A percentile compares a stretch with the other conserved stretches of the same genome.
These are phyloP conservation scores for Tenualosa ilisha DNA, from an alignment of 2,797 vertebrate genomes.

Conservation along the genomic window DNA sequence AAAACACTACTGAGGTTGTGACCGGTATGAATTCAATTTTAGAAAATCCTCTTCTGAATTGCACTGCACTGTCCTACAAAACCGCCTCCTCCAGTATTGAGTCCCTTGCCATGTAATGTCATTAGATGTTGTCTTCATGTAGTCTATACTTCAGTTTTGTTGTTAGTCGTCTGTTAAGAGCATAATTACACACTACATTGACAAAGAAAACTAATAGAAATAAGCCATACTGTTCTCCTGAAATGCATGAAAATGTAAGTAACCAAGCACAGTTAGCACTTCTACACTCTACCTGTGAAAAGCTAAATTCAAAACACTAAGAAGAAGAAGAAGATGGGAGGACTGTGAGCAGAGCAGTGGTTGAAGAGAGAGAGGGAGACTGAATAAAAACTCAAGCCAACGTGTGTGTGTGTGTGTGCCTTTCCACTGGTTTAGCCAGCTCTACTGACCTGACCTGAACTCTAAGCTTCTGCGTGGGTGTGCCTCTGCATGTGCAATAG, in stretches of 20 bases:
- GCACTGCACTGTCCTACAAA: not conserved
- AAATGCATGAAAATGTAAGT: not conserved
- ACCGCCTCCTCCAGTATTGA: not conserved
- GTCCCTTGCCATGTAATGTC: not conserved
- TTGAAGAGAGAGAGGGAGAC: not conserved
- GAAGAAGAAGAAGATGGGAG: not conserved
- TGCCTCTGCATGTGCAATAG: not conserved
- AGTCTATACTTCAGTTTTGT: not conserved
- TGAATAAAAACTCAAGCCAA: not conserved
- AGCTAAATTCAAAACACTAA: not conserved
- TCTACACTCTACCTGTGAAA: not conserved
- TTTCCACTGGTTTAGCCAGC: not conserved
- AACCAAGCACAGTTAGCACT: not conserved
- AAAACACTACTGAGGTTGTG: constrained; percentile 1
- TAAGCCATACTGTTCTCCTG: not conserved
- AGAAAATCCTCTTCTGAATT: constrained; percentile 9
- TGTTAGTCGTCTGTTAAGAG: not conserved
- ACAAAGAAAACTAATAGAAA: not conserved
- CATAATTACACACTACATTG: not conserved
- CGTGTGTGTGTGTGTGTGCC: not conserved
- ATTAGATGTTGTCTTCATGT: constrained; percentile 1
- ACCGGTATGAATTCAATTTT: not conserved
- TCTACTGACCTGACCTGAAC: not conserved
- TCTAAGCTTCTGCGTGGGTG: not conserved
- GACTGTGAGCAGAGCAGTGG: not conserved